Evolutionary conservation across 2,888 invertebrate species (phyloP).

Genomic region (Willowsia nigromaculata): DNA sequence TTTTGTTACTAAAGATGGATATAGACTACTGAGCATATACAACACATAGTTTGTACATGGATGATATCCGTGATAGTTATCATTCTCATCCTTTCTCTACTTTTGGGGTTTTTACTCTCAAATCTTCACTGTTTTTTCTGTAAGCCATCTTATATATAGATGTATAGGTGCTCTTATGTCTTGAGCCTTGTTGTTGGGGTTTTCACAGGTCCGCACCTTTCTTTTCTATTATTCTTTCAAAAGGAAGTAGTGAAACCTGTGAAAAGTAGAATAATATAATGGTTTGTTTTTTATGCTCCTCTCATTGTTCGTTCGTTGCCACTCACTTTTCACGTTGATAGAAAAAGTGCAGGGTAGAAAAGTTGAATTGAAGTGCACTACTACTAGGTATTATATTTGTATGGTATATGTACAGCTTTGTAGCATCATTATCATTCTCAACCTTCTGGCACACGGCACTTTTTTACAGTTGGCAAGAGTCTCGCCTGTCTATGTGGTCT

Average conservation of each 20-base stretch:
- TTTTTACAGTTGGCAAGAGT: constrained; percentile 24
- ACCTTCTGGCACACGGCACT: background rate
- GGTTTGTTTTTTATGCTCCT: background rate
- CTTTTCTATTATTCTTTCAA: background rate
- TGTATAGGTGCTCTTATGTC: background rate
- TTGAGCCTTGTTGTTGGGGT: constrained; percentile 7
- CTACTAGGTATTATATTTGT: background rate
- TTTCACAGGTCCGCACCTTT: constrained; percentile 24
- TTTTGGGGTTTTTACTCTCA: background rate
- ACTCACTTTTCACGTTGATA: constrained; percentile 5
- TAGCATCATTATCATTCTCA: background rate
- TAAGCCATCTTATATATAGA: background rate
- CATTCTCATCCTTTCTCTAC: background rate
- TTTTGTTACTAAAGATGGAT: background rate
- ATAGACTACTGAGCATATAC: background rate
- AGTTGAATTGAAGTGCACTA: background rate
- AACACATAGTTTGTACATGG: background rate
- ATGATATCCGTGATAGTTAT: background rate
- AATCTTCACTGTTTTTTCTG: background rate
- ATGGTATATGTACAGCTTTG: background rate
- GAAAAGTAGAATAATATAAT: background rate
- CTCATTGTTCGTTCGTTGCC: background rate
- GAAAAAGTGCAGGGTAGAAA: background rate
- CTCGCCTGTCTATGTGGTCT: background rate
- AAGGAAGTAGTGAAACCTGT: background rate